Conservation (phyloP, 2,888 invertebrate genomes). For the Galerucella nymphaeae region DNA sequence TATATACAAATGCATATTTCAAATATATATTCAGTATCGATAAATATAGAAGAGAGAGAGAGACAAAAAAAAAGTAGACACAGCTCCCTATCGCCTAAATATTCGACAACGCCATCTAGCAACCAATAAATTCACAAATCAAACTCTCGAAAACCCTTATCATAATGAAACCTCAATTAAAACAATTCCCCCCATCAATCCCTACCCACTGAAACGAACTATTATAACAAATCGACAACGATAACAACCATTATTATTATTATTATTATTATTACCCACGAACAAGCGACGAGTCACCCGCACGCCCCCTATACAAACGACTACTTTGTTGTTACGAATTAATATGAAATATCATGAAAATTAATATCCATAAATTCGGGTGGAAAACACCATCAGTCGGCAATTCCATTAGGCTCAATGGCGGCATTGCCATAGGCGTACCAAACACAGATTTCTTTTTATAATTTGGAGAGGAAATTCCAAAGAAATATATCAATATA, state of each 20-base stretch:
- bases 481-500: not conserved
- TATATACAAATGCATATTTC: too few relatives aligned
- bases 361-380: constrained; percentile 64
- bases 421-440: constrained; percentile 26
- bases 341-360: constrained; percentile 58
- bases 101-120: constrained; percentile 1
- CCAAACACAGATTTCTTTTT: not conserved
- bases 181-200: constrained; percentile 22
- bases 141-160: constrained; percentile 9
- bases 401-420: constrained; percentile 60
- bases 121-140: not conserved
- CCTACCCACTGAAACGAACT: not conserved
- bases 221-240: constrained; percentile 40
- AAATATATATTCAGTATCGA: too few relatives aligned
- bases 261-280: constrained; percentile 8
- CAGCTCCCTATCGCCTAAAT: too few relatives aligned
- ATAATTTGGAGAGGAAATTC: not conserved
- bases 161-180: constrained; percentile 33
- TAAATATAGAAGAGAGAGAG: too few relatives aligned
- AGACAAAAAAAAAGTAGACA: too few relatives aligned
- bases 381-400: constrained; percentile 61
- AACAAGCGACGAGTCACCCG: constrained; percentile 7
- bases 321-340: constrained; percentile 51
- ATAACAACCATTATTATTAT: constrained; percentile 19
- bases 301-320: constrained; percentile 13